These are phyloP conservation scores for Siphamia tubifer DNA, from an alignment of 2,113 vertebrate genomes.

Conservation along the genomic window DNA sequence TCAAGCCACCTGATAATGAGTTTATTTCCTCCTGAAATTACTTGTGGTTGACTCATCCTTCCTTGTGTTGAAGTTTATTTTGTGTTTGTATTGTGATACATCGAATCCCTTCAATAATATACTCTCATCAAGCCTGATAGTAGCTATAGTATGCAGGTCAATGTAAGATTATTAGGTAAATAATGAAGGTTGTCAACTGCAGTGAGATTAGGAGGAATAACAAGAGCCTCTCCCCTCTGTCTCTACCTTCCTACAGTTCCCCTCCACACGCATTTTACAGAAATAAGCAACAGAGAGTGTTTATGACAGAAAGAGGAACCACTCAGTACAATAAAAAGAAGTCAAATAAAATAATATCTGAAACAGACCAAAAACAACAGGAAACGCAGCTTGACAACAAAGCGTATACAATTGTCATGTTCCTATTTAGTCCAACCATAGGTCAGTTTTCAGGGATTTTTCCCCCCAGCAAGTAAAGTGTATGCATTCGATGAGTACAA, in stretches of 20 bases:
- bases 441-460: too few relatives aligned
- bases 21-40: not conserved
- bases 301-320: not conserved
- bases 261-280: not conserved
- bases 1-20: not conserved
- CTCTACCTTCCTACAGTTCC: not conserved
- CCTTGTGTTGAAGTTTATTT: not conserved
- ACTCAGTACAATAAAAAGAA: not conserved
- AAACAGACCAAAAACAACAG: too few relatives aligned
- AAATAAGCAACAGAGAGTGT: constrained; percentile 23
- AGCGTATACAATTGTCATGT: too few relatives aligned
- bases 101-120: not conserved
- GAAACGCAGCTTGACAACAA: too few relatives aligned
- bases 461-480: too few relatives aligned
- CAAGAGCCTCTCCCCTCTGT: not conserved
- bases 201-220: constrained; percentile 1
- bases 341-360: not conserved
- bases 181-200: not conserved
- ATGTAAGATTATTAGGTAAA: not conserved
- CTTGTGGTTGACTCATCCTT: not conserved
- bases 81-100: not conserved
- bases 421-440: too few relatives aligned
- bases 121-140: not conserved
- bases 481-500: too few relatives aligned
- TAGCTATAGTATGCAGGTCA: too few relatives aligned